These are phyloP conservation scores for Meta bourneti DNA, from an alignment of 2,888 invertebrate genomes.

Conservation along the genomic window DNA sequence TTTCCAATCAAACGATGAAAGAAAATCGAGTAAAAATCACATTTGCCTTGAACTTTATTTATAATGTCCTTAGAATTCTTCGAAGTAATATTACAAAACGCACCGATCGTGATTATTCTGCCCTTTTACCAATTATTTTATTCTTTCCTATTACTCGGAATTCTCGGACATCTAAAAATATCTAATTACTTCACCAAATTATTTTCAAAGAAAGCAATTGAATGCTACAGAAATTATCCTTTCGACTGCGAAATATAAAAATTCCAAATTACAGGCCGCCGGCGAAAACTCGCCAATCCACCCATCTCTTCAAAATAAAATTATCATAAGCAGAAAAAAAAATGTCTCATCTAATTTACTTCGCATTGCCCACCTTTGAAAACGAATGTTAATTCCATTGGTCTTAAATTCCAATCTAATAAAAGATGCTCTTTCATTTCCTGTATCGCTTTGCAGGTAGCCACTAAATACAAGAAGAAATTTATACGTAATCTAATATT, in stretches of 20 bases:
- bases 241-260: neutral
- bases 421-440: conserved; percentile 16
- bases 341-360: conserved; percentile 15
- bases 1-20: no score
- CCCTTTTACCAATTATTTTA: no score
- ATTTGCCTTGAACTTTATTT: no score
- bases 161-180: neutral
- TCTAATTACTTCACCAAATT: neutral
- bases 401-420: conserved; percentile 44
- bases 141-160: no score
- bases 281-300: neutral
- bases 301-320: neutral
- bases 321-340: neutral
- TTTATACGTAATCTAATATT: conserved; percentile 37
- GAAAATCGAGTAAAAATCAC: no score
- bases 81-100: no score
- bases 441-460: neutral
- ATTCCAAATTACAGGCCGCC: neutral
- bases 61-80: no score
- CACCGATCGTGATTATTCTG: no score
- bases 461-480: conserved; percentile 28
- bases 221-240: neutral
- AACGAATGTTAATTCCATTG: conserved; percentile 42
- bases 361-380: neutral
- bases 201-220: neutral